Evolutionary conservation across 2,888 invertebrate species (phyloP).

Genomic region (Bugulina stolonifera): DNA sequence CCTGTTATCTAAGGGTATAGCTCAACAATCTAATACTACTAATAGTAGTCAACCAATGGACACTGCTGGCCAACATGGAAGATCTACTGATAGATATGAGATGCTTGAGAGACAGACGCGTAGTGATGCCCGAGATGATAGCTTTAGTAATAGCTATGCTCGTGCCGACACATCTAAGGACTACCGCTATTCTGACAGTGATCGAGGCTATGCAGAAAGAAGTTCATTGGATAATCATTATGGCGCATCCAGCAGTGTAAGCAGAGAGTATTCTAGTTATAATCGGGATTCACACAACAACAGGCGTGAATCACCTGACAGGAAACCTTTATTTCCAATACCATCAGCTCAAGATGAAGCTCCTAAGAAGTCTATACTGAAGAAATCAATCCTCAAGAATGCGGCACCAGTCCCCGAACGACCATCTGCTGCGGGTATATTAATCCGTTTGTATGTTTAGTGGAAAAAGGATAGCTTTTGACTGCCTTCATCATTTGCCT

Average conservation of each 20-base stretch:
- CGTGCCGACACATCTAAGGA: not conserved
- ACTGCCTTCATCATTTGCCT: no score
- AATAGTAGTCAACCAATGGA: not conserved
- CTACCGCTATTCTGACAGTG: not conserved
- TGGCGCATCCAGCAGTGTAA: not conserved
- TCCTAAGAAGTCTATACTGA: not conserved
- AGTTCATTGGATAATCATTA: no score
- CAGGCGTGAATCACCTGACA: not conserved
- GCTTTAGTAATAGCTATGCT: not conserved
- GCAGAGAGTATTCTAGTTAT: not conserved
- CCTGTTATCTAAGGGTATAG: not conserved
- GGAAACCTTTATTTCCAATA: not conserved
- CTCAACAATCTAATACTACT: not conserved
- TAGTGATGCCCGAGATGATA: not conserved
- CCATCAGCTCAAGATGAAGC: not conserved
- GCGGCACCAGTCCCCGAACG: not conserved
- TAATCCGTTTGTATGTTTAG: no score
- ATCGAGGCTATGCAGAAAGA: not conserved
- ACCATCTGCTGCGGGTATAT: not conserved
- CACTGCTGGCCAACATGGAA: not conserved
- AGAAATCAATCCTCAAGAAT: slow-evolving; percentile 19
- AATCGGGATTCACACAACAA: not conserved
- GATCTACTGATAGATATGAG: not conserved
- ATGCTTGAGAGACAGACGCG: not conserved
- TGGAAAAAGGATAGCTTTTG: no score